Conservation (phyloP, 2,797 vertebrate species). For the Poliocrania exsul region DNA sequence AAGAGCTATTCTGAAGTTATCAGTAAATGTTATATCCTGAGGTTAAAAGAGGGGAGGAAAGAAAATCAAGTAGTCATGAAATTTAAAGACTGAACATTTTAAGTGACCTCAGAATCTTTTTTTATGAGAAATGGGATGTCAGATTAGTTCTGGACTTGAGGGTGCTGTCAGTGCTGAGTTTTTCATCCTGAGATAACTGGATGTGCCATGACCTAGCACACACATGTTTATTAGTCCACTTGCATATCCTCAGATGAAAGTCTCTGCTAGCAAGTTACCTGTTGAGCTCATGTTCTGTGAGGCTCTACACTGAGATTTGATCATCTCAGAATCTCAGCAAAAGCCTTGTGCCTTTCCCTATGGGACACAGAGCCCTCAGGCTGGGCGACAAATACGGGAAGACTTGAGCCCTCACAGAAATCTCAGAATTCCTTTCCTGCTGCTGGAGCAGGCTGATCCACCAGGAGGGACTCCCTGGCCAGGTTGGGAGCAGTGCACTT, state of each 20-base stretch:
- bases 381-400: neutral
- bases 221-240: accelerated
- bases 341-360: neutral
- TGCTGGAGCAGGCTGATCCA: neutral
- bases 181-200: neutral
- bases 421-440: accelerated
- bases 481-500: neutral
- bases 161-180: neutral
- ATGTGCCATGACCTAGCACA: neutral
- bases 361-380: neutral
- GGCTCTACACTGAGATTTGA: neutral
- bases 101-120: neutral
- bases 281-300: neutral
- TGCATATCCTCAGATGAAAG: accelerated
- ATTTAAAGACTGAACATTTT: neutral
- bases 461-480: neutral
- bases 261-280: neutral
- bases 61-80: neutral
- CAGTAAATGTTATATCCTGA: neutral
- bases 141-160: neutral
- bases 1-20: neutral
- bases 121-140: neutral
- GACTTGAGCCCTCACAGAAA: neutral
- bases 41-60: neutral
- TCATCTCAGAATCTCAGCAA: neutral